phyloP scores from a whole-genome alignment of 2,113 vertebrate species.

The Colius striatus region DNA sequence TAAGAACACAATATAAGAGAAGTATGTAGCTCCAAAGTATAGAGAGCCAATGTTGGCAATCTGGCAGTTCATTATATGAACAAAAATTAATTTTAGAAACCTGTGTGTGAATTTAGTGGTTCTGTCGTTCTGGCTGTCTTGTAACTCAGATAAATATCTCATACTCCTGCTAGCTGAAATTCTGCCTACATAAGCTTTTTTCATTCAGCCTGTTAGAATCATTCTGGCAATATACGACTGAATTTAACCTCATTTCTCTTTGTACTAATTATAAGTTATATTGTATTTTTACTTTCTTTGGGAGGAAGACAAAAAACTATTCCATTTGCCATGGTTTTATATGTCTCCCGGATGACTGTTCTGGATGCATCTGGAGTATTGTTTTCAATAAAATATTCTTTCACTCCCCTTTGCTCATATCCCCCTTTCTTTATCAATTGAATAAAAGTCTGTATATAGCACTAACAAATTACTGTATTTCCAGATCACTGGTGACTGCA shows the following conservation, averaged over 20 bases:
- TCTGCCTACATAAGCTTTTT: slow-evolving; percentile 34
- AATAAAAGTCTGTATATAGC: slow-evolving; percentile 6
- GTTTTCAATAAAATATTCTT: slow-evolving; percentile 39
- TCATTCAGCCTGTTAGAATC: slow-evolving; percentile 24
- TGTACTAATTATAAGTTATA: slow-evolving; percentile 32
- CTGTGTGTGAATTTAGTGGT: slow-evolving; percentile 7
- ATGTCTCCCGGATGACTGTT: slow-evolving; percentile 5
- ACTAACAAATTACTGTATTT: slow-evolving; percentile 13
- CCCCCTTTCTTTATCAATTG: slow-evolving; percentile 7
- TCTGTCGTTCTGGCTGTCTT: not conserved
- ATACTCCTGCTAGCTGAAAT: slow-evolving; percentile 17
- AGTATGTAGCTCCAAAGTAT: not conserved
- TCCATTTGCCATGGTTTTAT: not conserved
- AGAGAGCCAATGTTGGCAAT: not conserved
- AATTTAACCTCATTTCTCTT: slow-evolving; percentile 46
- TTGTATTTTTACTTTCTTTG: slow-evolving; percentile 53
- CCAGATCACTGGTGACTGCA: not conserved
- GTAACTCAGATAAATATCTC: slow-evolving; percentile 32
- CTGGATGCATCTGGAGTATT: slow-evolving; percentile 36
- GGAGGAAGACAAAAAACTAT: slow-evolving; percentile 12
- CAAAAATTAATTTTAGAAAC: slow-evolving; percentile 40
- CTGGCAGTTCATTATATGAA: not conserved
- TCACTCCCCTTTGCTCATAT: not conserved
- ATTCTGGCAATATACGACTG: slow-evolving; percentile 15
- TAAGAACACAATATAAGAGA: not conserved